Evolutionary conservation across 2,888 invertebrate genomes (phyloP), one percentile per base, ranked within the genome.

Genomic region (Zygothrica quintamaculata): DNA sequence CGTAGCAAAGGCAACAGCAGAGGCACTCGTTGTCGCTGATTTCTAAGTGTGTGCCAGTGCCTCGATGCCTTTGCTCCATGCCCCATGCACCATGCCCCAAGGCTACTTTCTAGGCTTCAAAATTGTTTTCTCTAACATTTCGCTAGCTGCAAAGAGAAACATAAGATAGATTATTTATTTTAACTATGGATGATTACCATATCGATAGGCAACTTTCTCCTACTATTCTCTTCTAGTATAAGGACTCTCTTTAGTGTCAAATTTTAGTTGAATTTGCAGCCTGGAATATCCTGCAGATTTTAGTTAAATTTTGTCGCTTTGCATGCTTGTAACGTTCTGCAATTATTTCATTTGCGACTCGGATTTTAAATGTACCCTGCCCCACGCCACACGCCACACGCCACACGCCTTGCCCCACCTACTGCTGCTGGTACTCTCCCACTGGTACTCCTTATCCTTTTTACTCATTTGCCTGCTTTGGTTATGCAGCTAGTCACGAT

Each of bases 261-360:
- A 44, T 12, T 37, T 0, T 0, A 3, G 26, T 16, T 4, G 58
- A 18, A 31, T 58, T 6, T 1, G 34, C 18, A 31, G 33, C 1
- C 9, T n/a, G 58, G 58, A 71, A 68, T 12, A 4, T 13, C 5
- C 5, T 13, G 2, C 36, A 36, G 56, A 52, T 39, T 51, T 52
- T 5, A 39, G 29, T 42, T 50, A 62, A 70, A 70, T 61, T 52
- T 47, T 62, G 47, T 66, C 62, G 61, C 70, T 84, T 81, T 69
- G 82, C 77, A 84, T 81, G 77, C 84, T 47, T 70, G 64, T 65
- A 81, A 73, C 85, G 79, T 79, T 82, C 77, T 42, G 82, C 79
- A 79, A 82, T 82, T 82, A 85, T 82, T 82, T 82, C 74, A 75
- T 77, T 85, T 82, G 61, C 55, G 51, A 65, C 37, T 65, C 44